A percentile compares a stretch with the other conserved stretches of the same genome.
These are phyloP conservation scores for Beris chalybata DNA, from an alignment of 2,888 invertebrate genomes.

Conservation along the genomic window DNA sequence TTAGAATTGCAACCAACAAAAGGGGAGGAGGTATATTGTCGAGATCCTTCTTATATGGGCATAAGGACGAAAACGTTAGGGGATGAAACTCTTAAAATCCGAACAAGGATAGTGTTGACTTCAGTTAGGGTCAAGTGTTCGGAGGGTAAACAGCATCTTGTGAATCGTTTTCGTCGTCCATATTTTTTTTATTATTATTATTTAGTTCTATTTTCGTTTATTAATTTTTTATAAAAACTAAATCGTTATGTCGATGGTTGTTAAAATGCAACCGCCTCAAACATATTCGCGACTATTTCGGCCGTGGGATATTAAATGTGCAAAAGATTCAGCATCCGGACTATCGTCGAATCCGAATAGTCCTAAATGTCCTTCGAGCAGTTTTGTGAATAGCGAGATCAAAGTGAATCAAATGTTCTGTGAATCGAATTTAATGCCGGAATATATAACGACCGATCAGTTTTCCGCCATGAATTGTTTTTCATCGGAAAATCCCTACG, in stretches of 20 bases:
- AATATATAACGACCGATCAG: conserved; percentile 9
- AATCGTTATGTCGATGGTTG: conserved; percentile 47
- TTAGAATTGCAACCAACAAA: conserved; percentile 22
- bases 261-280: conserved; percentile 53
- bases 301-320: conserved; percentile 62
- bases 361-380: neutral
- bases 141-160: conserved; percentile 24
- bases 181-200: conserved; percentile 39
- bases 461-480: conserved; percentile 13
- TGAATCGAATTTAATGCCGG: conserved; percentile 18
- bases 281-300: conserved; percentile 63
- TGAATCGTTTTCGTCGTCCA: conserved; percentile 10
- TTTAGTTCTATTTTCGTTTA: conserved; percentile 34
- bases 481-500: conserved; percentile 20
- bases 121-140: conserved; percentile 34
- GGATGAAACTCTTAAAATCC: conserved; percentile 32
- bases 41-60: conserved; percentile 6
- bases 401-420: conserved; percentile 11
- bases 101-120: conserved; percentile 13
- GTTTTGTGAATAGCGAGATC: neutral
- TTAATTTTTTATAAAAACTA: neutral
- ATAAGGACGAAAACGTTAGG: conserved; percentile 16
- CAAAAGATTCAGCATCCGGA: neutral
- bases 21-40: conserved; percentile 28
- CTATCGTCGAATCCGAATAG: neutral